Percentiles rank a stretch among this genome's conserved stretches.
Conservation (phyloP, 2,797 vertebrate genomes). For the Pseudochaenichthys georgianus region DNA sequence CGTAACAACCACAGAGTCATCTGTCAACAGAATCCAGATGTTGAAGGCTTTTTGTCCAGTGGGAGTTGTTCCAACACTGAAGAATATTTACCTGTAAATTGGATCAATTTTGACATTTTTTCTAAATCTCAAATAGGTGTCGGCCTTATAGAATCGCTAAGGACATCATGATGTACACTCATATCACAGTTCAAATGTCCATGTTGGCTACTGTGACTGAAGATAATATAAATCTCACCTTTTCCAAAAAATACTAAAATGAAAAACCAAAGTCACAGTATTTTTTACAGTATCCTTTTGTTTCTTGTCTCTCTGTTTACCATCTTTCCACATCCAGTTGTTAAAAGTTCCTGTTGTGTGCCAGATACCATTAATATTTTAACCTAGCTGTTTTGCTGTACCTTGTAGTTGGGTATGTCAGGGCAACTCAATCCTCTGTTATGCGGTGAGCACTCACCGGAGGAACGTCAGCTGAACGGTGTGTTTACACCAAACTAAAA, state of each 20-base stretch:
- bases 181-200: background rate
- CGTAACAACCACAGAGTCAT: too few species aligned
- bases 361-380: constrained; percentile 5
- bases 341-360: background rate
- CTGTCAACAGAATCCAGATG: too few species aligned
- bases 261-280: background rate
- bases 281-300: constrained; percentile 5
- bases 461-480: constrained; percentile 8
- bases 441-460: constrained; percentile 35
- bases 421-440: constrained; percentile 18
- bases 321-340: constrained; percentile 26
- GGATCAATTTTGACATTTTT: too few species aligned
- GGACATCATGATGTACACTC: background rate
- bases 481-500: constrained; percentile 22
- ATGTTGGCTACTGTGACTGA: background rate
- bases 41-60: too few species aligned
- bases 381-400: constrained; percentile 21
- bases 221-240: background rate
- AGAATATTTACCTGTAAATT: too few species aligned
- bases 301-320: constrained; percentile 21
- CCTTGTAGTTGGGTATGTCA: background rate
- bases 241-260: background rate
- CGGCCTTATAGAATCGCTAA: background rate
- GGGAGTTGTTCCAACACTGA: too few species aligned
- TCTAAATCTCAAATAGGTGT: too few species aligned